Base-by-base conservation (phyloP, 1,140 invertebrate species). In the Scaptomyza montana region DNA sequence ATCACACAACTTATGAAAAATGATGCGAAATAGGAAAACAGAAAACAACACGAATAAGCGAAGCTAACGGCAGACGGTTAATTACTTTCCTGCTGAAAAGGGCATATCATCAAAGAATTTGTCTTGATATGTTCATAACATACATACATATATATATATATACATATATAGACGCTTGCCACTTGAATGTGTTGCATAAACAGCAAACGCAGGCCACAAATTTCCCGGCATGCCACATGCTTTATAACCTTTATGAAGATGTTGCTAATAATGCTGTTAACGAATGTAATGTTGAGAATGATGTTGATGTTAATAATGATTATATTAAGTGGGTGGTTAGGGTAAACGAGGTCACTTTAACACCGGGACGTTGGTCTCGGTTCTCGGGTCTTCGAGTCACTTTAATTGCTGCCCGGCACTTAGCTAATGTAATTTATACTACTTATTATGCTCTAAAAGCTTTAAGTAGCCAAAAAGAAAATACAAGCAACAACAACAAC, bases 351-450 rank as follows among this genome's bases (percentile, higher is more conserved):
- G 33, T 65, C 63, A 87, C 62, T 64, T 45, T 36, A 51, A 53
- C 21, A 33, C 47, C 28, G 46, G 8, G 5, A 12, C 41, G 45
- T 25, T 39, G 62, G 43, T 36, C 60, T 33, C 47, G 12, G 41
- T 1, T 36, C 2, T 36, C 33, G 33, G 33, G 6, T 36, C 43
- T 39, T 13, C 10, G 73, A 45, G 64, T 49, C 62, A 57, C 67
- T 87, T 90, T 90, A 90, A 90, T 90, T 90, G 87, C 87, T 72
- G 82, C 81, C 79, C 71, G 79, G 87, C 87, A 90, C 87, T 90
- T 90, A 90, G 87, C 87, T 90, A 90, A 90, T 90, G 87, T 90
- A 90, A 90, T 90, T 90, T 90, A 90, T 90, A 87, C 87, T 80
- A 90, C 87, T 84, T 84, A 77, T 87, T 77, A 62, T 69, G 87